A percentile compares a stretch with the other conserved stretches of the same genome.
These are phyloP conservation scores for Oreochromis niloticus DNA, from an alignment of 2,113 vertebrate genomes.

Conservation along the genomic window DNA sequence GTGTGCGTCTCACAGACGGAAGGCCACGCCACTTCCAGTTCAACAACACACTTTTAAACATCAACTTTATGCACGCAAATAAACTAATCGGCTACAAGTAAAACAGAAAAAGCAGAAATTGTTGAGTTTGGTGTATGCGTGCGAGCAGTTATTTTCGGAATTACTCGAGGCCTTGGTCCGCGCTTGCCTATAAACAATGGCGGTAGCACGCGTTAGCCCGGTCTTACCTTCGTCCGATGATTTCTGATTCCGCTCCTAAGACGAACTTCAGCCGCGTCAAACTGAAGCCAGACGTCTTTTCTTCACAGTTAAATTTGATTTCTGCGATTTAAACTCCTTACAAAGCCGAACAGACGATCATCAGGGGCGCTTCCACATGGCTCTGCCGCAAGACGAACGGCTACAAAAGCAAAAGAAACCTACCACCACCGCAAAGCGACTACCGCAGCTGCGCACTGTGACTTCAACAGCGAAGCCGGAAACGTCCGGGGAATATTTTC, in stretches of 20 bases:
- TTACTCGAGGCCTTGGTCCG: not conserved
- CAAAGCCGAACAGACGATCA: not conserved
- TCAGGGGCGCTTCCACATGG: not conserved
- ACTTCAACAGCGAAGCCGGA: not conserved
- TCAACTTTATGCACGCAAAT: not conserved
- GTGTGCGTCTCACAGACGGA: not conserved
- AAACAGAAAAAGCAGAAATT: fast-evolving
- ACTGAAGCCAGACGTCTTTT: fast-evolving
- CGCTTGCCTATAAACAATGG: conserved; percentile 58
- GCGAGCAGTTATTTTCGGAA: not conserved
- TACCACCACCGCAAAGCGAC: not conserved
- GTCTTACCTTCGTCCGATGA: conserved; percentile 29
- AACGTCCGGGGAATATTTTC: not conserved
- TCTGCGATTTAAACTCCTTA: fast-evolving
- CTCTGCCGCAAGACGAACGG: not conserved
- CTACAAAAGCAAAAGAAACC: not conserved
- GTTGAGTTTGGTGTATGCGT: fast-evolving
- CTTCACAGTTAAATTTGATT: fast-evolving
- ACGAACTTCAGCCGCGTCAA: not conserved
- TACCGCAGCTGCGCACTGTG: conserved; percentile 17
- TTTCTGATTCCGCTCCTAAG: not conserved
- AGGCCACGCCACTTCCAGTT: not conserved
- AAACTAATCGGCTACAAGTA: not conserved
- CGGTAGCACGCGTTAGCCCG: conserved; percentile 27
- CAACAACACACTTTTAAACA: not conserved